Evolutionary conservation across 2,797 vertebrate species (phyloP).

Genomic region (Phataginus tricuspis): DNA sequence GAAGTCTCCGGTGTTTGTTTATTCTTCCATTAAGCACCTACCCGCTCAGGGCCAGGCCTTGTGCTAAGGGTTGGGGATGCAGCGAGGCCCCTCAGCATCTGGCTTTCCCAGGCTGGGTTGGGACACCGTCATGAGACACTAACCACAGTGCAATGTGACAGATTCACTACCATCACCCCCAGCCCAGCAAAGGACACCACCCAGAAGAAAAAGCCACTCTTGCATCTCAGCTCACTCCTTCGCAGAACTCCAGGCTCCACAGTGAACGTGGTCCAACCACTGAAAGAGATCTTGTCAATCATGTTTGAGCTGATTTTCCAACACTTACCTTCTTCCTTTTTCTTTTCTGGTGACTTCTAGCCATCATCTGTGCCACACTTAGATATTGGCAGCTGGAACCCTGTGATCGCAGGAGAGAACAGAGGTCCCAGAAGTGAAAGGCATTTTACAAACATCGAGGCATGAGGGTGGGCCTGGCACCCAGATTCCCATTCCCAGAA

Average conservation of each 20-base stretch:
- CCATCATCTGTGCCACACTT: not conserved
- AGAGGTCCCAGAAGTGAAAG: not conserved
- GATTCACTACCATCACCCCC: not conserved
- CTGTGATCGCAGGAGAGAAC: not conserved
- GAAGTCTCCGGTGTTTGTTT: not conserved
- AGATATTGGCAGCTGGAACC: not conserved
- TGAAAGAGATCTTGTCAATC: not conserved
- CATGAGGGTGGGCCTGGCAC: not conserved
- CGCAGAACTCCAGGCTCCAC: not conserved
- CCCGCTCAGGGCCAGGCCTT: not conserved
- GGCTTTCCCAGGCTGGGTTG: not conserved
- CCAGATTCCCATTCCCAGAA: not conserved
- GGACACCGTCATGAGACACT: not conserved
- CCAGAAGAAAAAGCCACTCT: not conserved
- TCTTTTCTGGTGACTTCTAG: not conserved
- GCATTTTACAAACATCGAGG: not conserved
- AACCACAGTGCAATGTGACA: not conserved
- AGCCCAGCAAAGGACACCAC: not conserved
- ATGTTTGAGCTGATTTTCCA: accelerated
- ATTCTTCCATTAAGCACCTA: not conserved
- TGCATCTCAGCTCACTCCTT: not conserved
- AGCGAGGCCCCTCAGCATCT: not conserved
- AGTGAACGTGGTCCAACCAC: accelerated
- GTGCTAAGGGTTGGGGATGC: not conserved
- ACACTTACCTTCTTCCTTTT: not conserved